A percentile compares a stretch with the other conserved stretches of the same genome.
Evolutionary conservation across 2,888 invertebrate genomes (phyloP).

Genomic region (Chrysodeixis includens): DNA sequence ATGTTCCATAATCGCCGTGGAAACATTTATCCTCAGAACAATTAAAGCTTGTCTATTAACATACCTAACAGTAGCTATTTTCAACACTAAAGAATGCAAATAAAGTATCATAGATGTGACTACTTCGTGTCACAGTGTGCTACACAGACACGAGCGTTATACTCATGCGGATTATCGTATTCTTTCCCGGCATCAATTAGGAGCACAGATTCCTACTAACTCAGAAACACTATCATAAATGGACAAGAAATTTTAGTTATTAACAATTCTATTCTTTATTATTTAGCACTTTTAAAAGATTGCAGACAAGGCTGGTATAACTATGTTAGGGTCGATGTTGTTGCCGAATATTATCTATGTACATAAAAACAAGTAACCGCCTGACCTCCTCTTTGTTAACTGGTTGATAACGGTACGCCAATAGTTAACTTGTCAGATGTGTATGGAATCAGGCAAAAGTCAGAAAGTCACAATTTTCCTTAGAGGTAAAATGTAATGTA

Average conservation of each 20-base stretch:
- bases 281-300: not conserved
- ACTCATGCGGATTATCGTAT: no score
- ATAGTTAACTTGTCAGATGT: not conserved
- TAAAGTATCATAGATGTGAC: not conserved
- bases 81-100: not conserved
- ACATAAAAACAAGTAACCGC: not conserved
- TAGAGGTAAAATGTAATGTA: not conserved
- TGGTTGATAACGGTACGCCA: not conserved
- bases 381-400: not conserved
- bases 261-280: not conserved
- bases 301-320: constrained; percentile 3
- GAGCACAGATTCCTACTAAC: no score
- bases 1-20: not conserved
- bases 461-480: not conserved
- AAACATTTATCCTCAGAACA: not conserved
- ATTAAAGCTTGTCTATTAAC: not conserved
- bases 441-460: not conserved
- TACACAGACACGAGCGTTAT: no score
- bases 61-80: not conserved
- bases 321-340: not conserved
- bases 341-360: not conserved
- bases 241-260: no score
- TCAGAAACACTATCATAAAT: no score
- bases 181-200: no score
- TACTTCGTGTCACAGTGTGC: no score